Percentiles rank a stretch among this genome's conserved stretches.
These are phyloP conservation scores for Bungarus multicinctus DNA, from an alignment of 2,113 vertebrate species.

Conservation along the genomic window DNA sequence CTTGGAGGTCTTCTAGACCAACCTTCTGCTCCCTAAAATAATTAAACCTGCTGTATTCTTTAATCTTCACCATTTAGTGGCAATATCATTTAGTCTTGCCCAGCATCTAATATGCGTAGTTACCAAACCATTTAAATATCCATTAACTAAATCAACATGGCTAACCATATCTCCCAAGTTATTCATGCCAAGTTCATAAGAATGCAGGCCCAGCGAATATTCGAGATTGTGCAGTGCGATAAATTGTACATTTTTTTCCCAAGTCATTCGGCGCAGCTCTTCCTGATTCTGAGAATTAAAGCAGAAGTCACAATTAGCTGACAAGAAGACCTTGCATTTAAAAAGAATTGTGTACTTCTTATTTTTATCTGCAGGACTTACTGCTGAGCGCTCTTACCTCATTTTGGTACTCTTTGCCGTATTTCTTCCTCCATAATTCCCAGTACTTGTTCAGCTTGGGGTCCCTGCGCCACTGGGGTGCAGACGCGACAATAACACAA, in stretches of 20 bases:
- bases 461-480: neutral
- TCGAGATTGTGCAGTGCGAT: slow-evolving; percentile 80
- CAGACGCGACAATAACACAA: neutral
- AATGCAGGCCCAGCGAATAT: slow-evolving; percentile 72
- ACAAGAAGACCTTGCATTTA: neutral
- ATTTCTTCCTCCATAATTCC: slow-evolving; percentile 60
- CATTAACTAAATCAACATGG: neutral
- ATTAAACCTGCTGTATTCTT: neutral
- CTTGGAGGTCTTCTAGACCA: neutral
- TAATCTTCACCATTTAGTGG: neutral
- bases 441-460: slow-evolving; percentile 52
- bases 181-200: slow-evolving; percentile 80
- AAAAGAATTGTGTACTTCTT: neutral
- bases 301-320: neutral
- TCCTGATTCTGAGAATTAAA: slow-evolving; percentile 69
- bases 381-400: slow-evolving; percentile 12
- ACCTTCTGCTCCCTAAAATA: neutral
- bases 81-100: neutral
- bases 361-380: neutral
- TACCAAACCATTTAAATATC: neutral
- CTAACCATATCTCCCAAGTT: slow-evolving; percentile 84
- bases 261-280: slow-evolving; percentile 64
- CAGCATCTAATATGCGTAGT: neutral
- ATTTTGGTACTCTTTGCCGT: slow-evolving; percentile 50
- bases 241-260: slow-evolving; percentile 78